Evolutionary conservation across 2,113 vertebrate species (phyloP).

Genomic region (human (Homo sapiens)): GRCh38 chr13:110140001-110140500

Average conservation of each 20-base stretch:
- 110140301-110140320: too few species aligned
- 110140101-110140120: too few species aligned
- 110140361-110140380: too few species aligned
- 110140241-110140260: too few species aligned
- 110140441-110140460: neutral
- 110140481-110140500: neutral
- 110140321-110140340: too few species aligned
- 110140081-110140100: neutral
- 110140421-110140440: neutral
- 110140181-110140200: too few species aligned
- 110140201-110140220: neutral
- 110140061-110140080: neutral
- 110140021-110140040: neutral
- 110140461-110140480: neutral
- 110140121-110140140: neutral
- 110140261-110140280: too few species aligned
- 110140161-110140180: neutral
- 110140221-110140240: neutral
- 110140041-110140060: neutral
- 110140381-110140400: too few species aligned
- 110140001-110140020: too few species aligned
- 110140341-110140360: neutral
- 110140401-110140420: neutral
- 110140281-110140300: too few species aligned
- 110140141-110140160: neutral